Conservation (phyloP, 2,888 invertebrate genomes). For the Sceliomorpha sp. region DNA sequence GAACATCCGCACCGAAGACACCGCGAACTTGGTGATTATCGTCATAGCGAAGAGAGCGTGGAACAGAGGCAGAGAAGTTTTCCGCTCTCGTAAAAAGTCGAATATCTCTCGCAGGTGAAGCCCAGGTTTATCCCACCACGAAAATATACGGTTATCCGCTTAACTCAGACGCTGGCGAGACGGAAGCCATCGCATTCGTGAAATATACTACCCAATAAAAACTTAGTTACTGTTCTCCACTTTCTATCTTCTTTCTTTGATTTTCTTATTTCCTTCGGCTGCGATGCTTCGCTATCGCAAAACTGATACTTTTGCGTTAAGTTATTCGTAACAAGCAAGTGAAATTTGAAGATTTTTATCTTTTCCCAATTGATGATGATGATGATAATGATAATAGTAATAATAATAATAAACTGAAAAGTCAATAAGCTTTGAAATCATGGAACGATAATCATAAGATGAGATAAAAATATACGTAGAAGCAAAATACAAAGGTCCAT, state of each 20-base stretch:
- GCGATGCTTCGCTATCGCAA: conserved; percentile 29
- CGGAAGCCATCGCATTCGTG: conserved; percentile 73
- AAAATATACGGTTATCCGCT: conserved; percentile 77
- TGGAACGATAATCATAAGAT: background rate
- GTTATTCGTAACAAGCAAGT: conserved; percentile 28
- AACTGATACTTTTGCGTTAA: conserved; percentile 33
- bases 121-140: conserved; percentile 63
- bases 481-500: conserved; percentile 12
- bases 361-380: no score
- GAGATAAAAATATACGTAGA: conserved; percentile 10
- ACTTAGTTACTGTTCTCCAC: conserved; percentile 70
- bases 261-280: conserved; percentile 21
- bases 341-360: no score
- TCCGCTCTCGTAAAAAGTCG: conserved; percentile 43
- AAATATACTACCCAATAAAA: conserved; percentile 78
- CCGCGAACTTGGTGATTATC: conserved; percentile 39
- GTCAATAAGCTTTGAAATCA: no score
- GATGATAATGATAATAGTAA: no score
- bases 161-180: conserved; percentile 76
- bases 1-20: conserved; percentile 1
- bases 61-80: conserved; percentile 31
- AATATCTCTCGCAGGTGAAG: conserved; percentile 56
- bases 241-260: conserved; percentile 30
- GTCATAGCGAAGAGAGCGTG: conserved; percentile 20
- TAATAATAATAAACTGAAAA: no score